A percentile compares a stretch with the other conserved stretches of the same genome.
These are phyloP conservation scores for Ptychochromis oligacanthus DNA, from an alignment of 2,113 vertebrate genomes.

Conservation along the genomic window DNA sequence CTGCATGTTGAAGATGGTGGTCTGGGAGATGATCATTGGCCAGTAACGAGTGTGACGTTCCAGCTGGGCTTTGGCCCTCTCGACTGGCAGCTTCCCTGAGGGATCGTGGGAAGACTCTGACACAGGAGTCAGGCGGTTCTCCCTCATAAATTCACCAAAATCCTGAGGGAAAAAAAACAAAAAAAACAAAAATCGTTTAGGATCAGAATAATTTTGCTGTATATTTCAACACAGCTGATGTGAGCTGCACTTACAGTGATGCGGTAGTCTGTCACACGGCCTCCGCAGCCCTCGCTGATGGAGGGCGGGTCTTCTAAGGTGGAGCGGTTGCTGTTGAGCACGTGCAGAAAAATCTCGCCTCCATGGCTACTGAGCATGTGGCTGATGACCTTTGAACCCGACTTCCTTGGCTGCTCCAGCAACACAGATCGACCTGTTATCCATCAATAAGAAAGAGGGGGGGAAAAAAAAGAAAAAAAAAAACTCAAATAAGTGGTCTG, in stretches of 20 bases:
- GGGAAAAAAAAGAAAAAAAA: fast-evolving
- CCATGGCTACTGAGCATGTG: conserved; percentile 99
- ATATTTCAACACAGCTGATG: background rate
- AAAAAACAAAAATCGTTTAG: background rate
- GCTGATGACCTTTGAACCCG: conserved; percentile 98
- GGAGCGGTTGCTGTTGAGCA: conserved; percentile 95
- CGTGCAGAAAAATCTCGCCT: conserved; percentile 96
- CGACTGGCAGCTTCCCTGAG: conserved; percentile 86
- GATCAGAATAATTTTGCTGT: too few species aligned
- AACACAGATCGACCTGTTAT: conserved; percentile 94
- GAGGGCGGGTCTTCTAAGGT: conserved; percentile 97
- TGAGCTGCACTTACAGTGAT: conserved; percentile 87
- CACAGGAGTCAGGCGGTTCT: conserved; percentile 95
- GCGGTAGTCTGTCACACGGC: conserved; percentile 96
- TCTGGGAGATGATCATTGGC: conserved; percentile 99
- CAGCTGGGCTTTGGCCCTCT: conserved; percentile 93
- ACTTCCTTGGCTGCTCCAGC: conserved; percentile 95
- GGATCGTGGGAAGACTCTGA: conserved; percentile 87
- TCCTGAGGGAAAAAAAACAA: conserved; percentile 81
- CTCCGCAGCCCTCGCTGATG: conserved; percentile 97
- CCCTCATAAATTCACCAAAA: conserved; percentile 99
- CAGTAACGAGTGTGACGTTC: conserved; percentile 97
- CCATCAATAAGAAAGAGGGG: background rate
- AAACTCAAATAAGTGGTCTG: background rate
- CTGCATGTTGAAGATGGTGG: conserved; percentile 99